Conservation (phyloP, 2,113 vertebrate genomes). For the Motacilla tschutschensis region DNA sequence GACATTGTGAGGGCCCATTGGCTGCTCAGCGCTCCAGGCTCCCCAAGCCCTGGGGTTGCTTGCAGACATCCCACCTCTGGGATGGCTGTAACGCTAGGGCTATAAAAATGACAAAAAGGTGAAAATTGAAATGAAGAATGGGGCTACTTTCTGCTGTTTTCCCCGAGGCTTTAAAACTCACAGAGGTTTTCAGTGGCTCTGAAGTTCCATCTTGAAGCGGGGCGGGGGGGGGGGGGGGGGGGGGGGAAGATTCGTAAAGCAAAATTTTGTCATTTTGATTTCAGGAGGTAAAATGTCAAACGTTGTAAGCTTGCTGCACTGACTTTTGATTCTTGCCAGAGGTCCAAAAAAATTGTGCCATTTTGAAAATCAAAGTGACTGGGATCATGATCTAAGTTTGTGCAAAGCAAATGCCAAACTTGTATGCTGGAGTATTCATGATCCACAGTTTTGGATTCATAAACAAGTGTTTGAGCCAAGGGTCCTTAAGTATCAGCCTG, state of each 20-base stretch:
- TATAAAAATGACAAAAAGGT: not conserved
- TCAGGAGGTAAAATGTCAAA: not conserved
- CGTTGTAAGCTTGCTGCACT: not conserved
- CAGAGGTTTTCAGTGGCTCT: not conserved
- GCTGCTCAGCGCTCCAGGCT: not conserved
- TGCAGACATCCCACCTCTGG: not conserved
- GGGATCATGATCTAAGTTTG: not conserved
- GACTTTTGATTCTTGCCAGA: constrained; percentile 36
- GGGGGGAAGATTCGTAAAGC: rapidly evolving
- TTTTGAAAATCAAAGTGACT: constrained; percentile 9
- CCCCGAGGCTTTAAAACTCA: not conserved
- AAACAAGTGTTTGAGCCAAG: constrained; percentile 12
- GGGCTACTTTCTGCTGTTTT: not conserved
- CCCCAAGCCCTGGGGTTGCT: not conserved
- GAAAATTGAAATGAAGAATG: not conserved
- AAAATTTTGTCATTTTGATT: not conserved
- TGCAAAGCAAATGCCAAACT: constrained; percentile 18
- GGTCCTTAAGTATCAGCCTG: constrained; percentile 7
- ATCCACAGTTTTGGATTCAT: not conserved
- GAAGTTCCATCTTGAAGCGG: not conserved
- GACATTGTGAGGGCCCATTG: not conserved
- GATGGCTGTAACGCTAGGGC: not conserved
- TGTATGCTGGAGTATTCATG: not conserved
- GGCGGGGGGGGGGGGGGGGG: rapidly evolving
- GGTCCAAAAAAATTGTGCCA: not conserved